A percentile compares a stretch with the other conserved stretches of the same genome.
Evolutionary conservation across 53 echinoderm and acorn worm genomes (phyloP).

Genomic region (Patiria pectinifera): DNA sequence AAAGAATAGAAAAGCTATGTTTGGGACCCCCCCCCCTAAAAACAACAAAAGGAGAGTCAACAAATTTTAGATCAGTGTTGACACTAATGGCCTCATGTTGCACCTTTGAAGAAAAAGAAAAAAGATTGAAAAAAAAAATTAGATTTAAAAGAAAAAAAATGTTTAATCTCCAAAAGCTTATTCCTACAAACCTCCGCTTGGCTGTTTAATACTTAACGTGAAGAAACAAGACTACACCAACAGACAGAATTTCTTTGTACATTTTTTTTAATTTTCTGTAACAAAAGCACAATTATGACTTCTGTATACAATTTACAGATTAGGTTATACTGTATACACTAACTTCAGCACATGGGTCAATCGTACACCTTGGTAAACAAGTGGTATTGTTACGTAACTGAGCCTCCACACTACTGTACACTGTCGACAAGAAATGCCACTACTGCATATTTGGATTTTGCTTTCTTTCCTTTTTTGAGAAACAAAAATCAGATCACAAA

Average conservation of each 20-base stretch:
- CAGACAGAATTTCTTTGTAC: slow-evolving; percentile 5
- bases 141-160: too few species aligned
- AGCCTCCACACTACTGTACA: neutral
- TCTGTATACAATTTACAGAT: slow-evolving; percentile 58
- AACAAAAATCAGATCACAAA: neutral
- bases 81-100: too few species aligned
- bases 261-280: slow-evolving; percentile 52
- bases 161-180: too few species aligned
- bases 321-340: slow-evolving; percentile 42
- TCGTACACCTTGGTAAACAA: neutral
- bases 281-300: slow-evolving; percentile 59
- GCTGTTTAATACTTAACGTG: too few species aligned
- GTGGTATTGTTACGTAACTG: neutral
- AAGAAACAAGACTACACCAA: neutral
- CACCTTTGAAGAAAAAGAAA: too few species aligned
- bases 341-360: slow-evolving; percentile 33
- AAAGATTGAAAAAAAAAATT: too few species aligned
- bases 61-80: too few species aligned
- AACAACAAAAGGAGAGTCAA: too few species aligned
- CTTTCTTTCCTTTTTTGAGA: too few species aligned
- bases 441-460: neutral
- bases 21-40: too few species aligned
- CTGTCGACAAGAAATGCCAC: neutral
- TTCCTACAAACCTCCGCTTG: too few species aligned
- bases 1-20: too few species aligned